Base-by-base conservation (phyloP, 1,140 invertebrate genomes). In the Archegozetes longisetosus region DNA sequence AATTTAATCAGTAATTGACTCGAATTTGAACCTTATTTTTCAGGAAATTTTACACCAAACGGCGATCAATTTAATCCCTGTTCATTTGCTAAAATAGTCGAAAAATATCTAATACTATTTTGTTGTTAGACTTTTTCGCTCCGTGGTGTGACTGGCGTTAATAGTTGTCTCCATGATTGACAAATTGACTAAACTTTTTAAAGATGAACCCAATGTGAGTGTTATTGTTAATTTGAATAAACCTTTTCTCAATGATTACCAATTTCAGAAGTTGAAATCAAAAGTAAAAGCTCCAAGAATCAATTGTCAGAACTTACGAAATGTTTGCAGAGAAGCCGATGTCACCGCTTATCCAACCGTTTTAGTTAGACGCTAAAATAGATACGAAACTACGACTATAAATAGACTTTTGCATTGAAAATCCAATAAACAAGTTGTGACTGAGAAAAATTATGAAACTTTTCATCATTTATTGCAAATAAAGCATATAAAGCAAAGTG, bases 111-210 rank as follows among this genome's bases (percentile, higher is more conserved):
- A 71, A 75, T 52, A 71, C 77, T 25, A 68, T 82, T 0, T 83
- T 78, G 78, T 64, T 81, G 3, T 75, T 84, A n/a, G 83, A 84
- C 69, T 85, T 81, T 70, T 84, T 77, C 70, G 79, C 78, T 50
- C 76, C 78, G 0, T 84, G 80, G 79, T 83, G 83, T 75, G 77
- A 76, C 54, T 82, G 82, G 2, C 85, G 83, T 68, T 76, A 80
- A 62, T 76, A 79, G 66, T 68, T 83, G 47, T 73, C 76, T 2
- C 77, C 80, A 23, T 76, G 82, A 61, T 84, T 81, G 80, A 72
- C 77, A 23, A 69, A 64, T 70, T 82, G 40, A 78, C 80, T 14
- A 76, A 79, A 69, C 23, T 63, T 29, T 53, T 58, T 4, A 50
- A 17, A 25, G n/a, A 54, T 46, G 20, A 49, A 22, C 24, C 74